Percentiles rank a stretch among this genome's conserved stretches.
Conservation (phyloP, 2,888 invertebrate species). For the Lepidonotus clava region DNA sequence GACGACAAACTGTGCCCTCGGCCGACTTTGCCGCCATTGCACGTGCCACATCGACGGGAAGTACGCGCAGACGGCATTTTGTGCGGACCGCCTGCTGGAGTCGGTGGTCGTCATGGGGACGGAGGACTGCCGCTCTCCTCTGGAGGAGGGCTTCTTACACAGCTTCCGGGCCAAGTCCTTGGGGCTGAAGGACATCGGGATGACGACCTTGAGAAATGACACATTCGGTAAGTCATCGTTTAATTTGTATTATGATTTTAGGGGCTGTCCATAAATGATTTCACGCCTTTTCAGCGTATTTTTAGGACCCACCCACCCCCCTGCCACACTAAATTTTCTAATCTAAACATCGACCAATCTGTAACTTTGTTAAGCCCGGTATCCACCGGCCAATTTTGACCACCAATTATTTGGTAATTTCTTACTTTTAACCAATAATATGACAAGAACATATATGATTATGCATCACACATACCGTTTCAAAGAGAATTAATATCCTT, state of each 20-base stretch:
- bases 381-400: no score
- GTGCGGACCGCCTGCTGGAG: background rate
- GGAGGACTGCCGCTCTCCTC: background rate
- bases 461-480: no score
- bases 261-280: no score
- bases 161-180: background rate
- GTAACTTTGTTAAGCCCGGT: no score
- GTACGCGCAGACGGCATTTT: background rate
- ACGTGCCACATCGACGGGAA: background rate
- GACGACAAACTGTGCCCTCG: background rate
- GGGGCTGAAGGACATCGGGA: background rate
- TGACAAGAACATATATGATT: no score
- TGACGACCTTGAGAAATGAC: background rate
- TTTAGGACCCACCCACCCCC: no score
- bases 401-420: no score
- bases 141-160: background rate
- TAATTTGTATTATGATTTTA: background rate
- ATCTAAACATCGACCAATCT: no score
- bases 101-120: background rate
- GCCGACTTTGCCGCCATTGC: background rate
- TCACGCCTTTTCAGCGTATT: no score
- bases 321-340: no score
- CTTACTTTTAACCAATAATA: no score
- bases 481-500: no score
- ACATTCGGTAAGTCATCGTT: background rate